Conservation (phyloP, 2,113 vertebrate genomes). For the Syngnathus typhle region DNA sequence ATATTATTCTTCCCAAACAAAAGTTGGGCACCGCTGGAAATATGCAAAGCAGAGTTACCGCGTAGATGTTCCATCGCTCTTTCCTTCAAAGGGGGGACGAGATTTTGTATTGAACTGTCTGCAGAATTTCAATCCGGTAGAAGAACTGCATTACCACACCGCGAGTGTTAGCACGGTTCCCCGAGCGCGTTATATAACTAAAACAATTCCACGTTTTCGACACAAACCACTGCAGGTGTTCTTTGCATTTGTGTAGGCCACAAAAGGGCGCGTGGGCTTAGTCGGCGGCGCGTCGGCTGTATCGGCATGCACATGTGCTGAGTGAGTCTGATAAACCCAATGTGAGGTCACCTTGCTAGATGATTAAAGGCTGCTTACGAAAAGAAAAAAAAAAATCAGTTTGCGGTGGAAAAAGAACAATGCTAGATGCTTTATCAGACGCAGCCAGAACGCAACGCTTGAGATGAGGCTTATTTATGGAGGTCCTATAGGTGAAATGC, state of each 20-base stretch:
- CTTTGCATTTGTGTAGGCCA: background rate
- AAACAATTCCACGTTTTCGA: conserved; percentile 18
- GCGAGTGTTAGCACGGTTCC: conserved; percentile 11
- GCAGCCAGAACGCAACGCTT: conserved; percentile 56
- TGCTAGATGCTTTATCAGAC: conserved; percentile 59
- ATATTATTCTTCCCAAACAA: background rate
- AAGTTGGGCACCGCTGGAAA: background rate
- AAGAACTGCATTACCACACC: conserved; percentile 36
- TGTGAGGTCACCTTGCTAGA: conserved; percentile 63
- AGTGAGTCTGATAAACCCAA: conserved; percentile 53
- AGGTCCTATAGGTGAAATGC: conserved; percentile 62
- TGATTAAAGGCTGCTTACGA: conserved; percentile 59
- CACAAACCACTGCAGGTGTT: conserved; percentile 24
- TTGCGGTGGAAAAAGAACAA: conserved; percentile 48
- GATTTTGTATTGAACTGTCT: conserved; percentile 38
- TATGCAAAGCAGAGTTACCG: conserved; percentile 14
- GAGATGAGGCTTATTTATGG: conserved; percentile 59
- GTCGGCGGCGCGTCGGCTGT: conserved; percentile 13
- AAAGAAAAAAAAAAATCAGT: conserved; percentile 11
- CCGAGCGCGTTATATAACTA: conserved; percentile 13
- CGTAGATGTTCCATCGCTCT: conserved; percentile 34
- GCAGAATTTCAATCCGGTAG: conserved; percentile 41
- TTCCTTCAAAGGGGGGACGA: conserved; percentile 34
- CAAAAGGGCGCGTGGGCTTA: conserved; percentile 4
- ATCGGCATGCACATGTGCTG: conserved; percentile 22